Evolutionary conservation across 2,888 invertebrate species (phyloP), one percentile per base, ranked within the genome.

Genomic region (Caenorhabditis sp.): DNA sequence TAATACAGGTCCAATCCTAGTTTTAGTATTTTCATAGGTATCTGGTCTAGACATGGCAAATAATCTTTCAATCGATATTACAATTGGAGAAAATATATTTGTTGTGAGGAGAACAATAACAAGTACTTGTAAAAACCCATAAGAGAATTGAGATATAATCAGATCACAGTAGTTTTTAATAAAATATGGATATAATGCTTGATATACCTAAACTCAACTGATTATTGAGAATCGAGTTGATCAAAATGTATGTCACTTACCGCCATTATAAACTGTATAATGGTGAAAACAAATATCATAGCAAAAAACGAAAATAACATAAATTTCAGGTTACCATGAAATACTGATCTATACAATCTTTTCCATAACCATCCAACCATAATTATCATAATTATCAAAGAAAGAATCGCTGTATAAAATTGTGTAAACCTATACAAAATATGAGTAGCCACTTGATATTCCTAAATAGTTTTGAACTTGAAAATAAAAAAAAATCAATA

Each of bases 21-120:
- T 36, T 10, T 63, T 27, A 3, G 56, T 21, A 14, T 56, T 53
- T 25, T 69, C 69, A 23, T 69, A 69, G 5, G 54, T 54, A 7
- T 60, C 49, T 0, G 63, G 59, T 59, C 59, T 64, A 25, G 50
- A 50, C 23, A 69, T 52, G 12, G 69, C 69, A 10, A 69, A n/a
- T 8, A 69, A 52, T 25, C 69, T 59, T 54, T 69, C 69, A 23
- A 69, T 57, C 10, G 69, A 60, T 25, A 69, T 63, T 31, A 56
- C 63, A 21, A 64, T 25, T 0, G 69, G 56, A n/a, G 63, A n/a
- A 5, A 64, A 20, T 59, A 69, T 64, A 20, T 59, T 63, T 8
- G 63, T 54, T 1, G 63, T 56, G 49, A 69, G 63, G 10, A 64
- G 52, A 25, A 64, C 14, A 0, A 64, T 56, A 31, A 36, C 27